These are phyloP conservation scores for Sturnus vulgaris DNA, from an alignment of 2,113 vertebrate species.

Conservation along the genomic window DNA sequence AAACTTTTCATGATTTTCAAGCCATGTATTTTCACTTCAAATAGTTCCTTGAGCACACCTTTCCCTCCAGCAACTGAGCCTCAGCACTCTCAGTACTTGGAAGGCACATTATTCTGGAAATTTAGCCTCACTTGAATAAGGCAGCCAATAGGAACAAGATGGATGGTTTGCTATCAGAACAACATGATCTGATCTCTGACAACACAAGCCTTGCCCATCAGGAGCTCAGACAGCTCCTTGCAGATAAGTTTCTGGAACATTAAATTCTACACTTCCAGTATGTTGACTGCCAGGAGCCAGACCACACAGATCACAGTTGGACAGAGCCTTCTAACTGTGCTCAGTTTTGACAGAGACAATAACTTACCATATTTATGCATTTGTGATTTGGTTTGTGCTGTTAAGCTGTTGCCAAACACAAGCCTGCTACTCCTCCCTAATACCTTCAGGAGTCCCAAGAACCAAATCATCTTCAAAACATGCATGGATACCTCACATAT, in stretches of 20 bases:
- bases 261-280: neutral
- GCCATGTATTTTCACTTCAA: neutral
- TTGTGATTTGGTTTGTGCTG: neutral
- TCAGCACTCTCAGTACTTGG: neutral
- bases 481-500: neutral
- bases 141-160: neutral
- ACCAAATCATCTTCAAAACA: neutral
- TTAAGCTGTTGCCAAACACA: neutral
- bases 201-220: neutral
- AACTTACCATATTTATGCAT: neutral
- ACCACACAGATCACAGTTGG: slow-evolving; percentile 12
- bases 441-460: neutral
- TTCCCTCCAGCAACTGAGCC: neutral
- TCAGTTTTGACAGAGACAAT: neutral
- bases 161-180: neutral
- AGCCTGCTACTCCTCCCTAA: neutral
- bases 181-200: neutral
- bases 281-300: neutral
- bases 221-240: neutral
- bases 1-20: neutral
- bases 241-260: neutral
- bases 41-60: neutral
- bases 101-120: neutral
- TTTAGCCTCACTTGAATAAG: neutral
- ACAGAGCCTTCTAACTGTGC: neutral